These are phyloP conservation scores for Diphyllodes magnificus DNA, from an alignment of 2,113 vertebrate species.

Conservation along the genomic window DNA sequence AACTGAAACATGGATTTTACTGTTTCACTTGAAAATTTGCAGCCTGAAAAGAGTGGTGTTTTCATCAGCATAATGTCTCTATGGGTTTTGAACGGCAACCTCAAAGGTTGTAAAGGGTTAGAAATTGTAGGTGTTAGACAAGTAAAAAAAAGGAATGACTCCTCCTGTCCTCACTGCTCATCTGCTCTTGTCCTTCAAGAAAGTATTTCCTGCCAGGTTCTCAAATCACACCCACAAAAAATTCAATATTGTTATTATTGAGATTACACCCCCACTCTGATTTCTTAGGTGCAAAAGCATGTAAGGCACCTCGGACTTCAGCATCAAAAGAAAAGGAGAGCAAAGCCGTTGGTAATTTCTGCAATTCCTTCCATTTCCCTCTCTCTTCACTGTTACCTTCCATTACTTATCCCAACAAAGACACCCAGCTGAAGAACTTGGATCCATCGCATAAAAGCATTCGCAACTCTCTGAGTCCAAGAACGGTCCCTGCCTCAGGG, in stretches of 20 bases:
- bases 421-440: background rate
- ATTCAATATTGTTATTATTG: background rate
- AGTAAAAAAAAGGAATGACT: background rate
- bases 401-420: background rate
- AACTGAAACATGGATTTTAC: background rate
- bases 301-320: background rate
- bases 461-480: rapidly evolving
- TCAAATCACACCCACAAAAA: background rate
- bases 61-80: background rate
- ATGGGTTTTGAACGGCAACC: background rate
- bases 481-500: background rate
- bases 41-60: background rate
- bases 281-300: background rate
- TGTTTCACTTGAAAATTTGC: background rate
- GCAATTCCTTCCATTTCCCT: background rate
- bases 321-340: background rate
- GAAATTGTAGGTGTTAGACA: background rate
- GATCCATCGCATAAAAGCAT: rapidly evolving
- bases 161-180: background rate
- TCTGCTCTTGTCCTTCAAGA: background rate
- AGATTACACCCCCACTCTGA: rapidly evolving
- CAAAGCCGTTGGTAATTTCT: background rate
- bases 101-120: background rate
- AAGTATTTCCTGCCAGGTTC: background rate
- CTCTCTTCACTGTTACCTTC: background rate